A percentile compares a stretch with the other conserved stretches of the same genome.
These are phyloP conservation scores for Paguma larvata DNA, from an alignment of 2,797 vertebrate genomes.

Conservation along the genomic window DNA sequence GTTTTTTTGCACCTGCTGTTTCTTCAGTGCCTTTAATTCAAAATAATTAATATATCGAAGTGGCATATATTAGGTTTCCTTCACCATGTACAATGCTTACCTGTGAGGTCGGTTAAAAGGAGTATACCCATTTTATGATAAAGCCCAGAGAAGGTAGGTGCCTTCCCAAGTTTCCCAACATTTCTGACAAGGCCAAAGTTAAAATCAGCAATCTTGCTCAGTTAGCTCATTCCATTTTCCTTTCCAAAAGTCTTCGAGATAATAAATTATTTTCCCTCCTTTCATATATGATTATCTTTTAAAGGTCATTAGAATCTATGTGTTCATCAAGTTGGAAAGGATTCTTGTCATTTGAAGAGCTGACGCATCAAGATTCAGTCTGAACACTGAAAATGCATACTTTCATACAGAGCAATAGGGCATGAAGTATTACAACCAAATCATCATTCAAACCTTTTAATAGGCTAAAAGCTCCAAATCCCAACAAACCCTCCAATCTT, in stretches of 20 bases:
- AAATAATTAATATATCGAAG: neutral
- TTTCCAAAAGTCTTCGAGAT: neutral
- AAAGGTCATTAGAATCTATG: neutral
- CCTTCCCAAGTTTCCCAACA: neutral
- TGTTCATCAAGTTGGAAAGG: neutral
- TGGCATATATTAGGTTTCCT: neutral
- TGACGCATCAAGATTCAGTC: neutral
- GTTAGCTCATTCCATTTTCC: neutral
- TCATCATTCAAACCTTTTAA: conserved; percentile 51
- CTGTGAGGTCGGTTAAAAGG: neutral
- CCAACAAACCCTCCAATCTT: neutral
- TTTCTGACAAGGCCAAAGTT: neutral
- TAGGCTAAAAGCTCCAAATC: neutral
- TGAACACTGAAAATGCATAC: neutral
- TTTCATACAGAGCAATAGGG: conserved; percentile 24
- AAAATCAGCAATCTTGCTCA: neutral
- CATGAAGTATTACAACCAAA: neutral
- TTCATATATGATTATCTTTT: neutral
- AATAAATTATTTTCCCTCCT: neutral
- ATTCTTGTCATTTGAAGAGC: neutral
- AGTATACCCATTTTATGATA: neutral
- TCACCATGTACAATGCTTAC: neutral
- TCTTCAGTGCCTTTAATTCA: neutral
- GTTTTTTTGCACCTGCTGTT: neutral
- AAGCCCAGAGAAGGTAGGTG: neutral